Conservation (phyloP, 2,797 vertebrate species). For the Neomorphus geoffroyi region DNA sequence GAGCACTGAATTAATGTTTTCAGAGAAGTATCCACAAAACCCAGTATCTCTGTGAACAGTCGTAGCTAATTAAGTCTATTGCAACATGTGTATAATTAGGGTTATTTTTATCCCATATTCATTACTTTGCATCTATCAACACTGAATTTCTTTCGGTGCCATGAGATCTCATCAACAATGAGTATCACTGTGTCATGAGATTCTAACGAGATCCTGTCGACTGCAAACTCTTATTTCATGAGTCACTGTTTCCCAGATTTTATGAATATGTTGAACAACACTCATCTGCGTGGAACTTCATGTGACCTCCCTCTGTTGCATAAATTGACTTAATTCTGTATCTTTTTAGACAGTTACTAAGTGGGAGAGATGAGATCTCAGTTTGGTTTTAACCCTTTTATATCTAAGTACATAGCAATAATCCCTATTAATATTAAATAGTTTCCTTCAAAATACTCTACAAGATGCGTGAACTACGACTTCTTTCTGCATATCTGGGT, state of each 20-base stretch:
- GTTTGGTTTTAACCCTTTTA: not conserved
- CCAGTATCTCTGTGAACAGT: not conserved
- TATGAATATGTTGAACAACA: not conserved
- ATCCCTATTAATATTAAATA: not conserved
- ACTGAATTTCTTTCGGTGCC: slow-evolving; percentile 44
- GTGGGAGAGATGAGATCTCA: not conserved
- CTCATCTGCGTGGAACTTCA: not conserved
- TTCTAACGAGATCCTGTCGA: not conserved
- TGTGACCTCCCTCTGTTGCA: not conserved
- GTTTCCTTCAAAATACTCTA: not conserved
- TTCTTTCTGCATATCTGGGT: not conserved
- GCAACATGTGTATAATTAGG: not conserved
- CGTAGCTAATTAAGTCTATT: slow-evolving; percentile 27
- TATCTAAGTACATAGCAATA: not conserved
- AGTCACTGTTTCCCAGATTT: slow-evolving; percentile 53
- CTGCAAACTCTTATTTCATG: slow-evolving; percentile 35
- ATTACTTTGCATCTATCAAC: slow-evolving; percentile 20
- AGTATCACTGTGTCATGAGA: slow-evolving; percentile 52
- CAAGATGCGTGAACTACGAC: not conserved
- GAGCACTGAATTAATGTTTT: slow-evolving; percentile 13
- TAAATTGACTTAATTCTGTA: not conserved
- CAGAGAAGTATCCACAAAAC: slow-evolving; percentile 24
- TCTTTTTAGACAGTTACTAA: not conserved
- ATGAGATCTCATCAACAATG: not conserved
- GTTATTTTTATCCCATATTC: slow-evolving; percentile 33